Evolutionary conservation across 1,140 invertebrate species (phyloP), one percentile per base, ranked within the genome.

Genomic region (Ceratina calcarata): DNA sequence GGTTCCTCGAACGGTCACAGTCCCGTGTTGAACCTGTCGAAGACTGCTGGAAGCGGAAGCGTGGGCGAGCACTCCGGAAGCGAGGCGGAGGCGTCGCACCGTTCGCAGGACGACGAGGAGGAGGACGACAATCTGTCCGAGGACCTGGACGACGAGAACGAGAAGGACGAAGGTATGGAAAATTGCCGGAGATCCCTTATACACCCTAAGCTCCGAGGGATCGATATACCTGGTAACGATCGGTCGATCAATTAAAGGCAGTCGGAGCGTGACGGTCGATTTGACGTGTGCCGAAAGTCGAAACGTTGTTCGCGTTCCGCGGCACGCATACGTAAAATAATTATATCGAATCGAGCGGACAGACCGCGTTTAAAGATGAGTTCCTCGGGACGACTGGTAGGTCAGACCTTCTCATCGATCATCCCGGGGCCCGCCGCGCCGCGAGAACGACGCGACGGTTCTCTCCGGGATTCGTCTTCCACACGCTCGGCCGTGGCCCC

Each of bases 21-120:
- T 95, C 97, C 97, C 60, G 97, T 98, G 57, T 92, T 98, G 80
- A 98, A 98, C 92, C 93, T 98, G 22, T 98, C 97, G 6, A 98
- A 98, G 93, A 97, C 96, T 49, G 96, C 96, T 67, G 95, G 93
- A 90, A 95, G 93, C 91, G 95, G 93, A 89, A 96, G 94, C 89
- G 95, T 94, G 72, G 94, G 93, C 83, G 94, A 95, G 80, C 94
- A 95, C 87, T 95, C 93, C 74, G 95, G 94, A 73, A 95, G 94
- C 87, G 94, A 95, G 86, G 94, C 93, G 78, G 95, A 93, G 78
- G 95, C 89, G 90, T 95, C 90, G 90, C 94, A 95, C 49, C 94
- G 94, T 82, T 95, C 95, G n/a, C 94, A 94, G 64, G 94, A 95
- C 69, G 95, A 96, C 79, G 95, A 96, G 82, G 96, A 96, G 57